phyloP scores from a whole-genome alignment of 2,888 invertebrate genomes.

The Sympetrum striolatum region DNA sequence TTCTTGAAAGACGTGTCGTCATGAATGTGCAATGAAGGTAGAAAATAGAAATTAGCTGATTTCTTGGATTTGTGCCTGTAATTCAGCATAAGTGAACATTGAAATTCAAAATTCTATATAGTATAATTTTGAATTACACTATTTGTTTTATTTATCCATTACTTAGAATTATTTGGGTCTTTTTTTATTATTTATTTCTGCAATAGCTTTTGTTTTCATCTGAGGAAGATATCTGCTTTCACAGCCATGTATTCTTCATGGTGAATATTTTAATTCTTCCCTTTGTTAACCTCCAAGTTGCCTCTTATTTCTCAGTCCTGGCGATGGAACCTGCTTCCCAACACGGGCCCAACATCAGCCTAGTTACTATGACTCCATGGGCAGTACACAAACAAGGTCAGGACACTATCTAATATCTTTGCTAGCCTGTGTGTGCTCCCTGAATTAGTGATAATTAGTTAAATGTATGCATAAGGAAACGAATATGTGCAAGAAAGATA shows the following conservation, averaged over 20 bases:
- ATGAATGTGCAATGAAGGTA: no score
- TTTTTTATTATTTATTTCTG: neutral
- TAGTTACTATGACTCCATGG: conserved; percentile 87
- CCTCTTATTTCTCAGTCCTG: conserved; percentile 71
- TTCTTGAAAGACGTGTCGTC: no score
- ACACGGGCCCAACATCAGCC: conserved; percentile 75
- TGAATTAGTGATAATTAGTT: conserved; percentile 12
- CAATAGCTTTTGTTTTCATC: neutral
- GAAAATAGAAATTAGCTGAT: no score
- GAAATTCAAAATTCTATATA: no score
- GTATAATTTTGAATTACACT: no score
- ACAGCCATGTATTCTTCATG: conserved; percentile 4
- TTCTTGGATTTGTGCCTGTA: no score
- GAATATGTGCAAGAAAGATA: neutral
- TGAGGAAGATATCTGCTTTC: neutral
- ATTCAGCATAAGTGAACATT: no score
- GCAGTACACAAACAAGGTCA: conserved; percentile 84
- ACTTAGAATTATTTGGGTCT: neutral
- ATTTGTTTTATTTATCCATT: no score
- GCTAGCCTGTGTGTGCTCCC: conserved; percentile 35
- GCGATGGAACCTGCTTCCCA: conserved; percentile 87
- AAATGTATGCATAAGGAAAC: conserved; percentile 18
- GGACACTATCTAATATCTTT: conserved; percentile 56
- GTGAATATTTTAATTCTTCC: conserved; percentile 14
- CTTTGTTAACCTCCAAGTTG: conserved; percentile 41